Base-by-base conservation (phyloP, 1,140 invertebrate genomes). In the Heliothis subflexa region DNA sequence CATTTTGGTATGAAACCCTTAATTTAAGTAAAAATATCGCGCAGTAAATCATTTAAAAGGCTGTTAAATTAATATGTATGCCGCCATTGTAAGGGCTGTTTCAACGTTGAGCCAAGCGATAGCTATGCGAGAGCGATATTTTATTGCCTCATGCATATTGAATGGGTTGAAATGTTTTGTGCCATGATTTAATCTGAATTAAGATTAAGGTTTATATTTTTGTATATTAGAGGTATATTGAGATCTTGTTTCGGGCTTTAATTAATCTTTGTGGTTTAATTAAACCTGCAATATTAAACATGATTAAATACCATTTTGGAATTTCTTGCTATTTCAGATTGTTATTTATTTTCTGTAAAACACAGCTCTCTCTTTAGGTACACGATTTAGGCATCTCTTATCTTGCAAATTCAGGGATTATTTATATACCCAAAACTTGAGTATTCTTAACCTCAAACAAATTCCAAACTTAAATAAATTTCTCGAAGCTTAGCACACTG, bases 51-150 rank as follows among this genome's bases (percentile, higher is more conserved):
- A 86, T 88, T 83, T 81, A 81, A 83, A 84, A 83, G 81, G 83
- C 73, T 78, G 79, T 84, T 83, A 83, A 83, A 82, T 89, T 85
- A 87, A 87, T 86, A 86, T 86, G 85, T 84, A 86, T 76, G 80
- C 80, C 79, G 80, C 62, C 73, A 66, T 76, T 68, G 75, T 83
- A 78, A 82, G 66, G 79, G 2, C 13, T 33, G 62, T 75, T 62
- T 52, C 3, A 21, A 49, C 33, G 45, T 10, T n/a, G 47, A 62
- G 73, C 73, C 25, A 62, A 13, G 59, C 73, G 21, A 71, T 54
- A 40, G 49, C 59, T 61, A n/a, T 33, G n/a, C 49, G 25, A 33
- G 25, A 64, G 47, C 47, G 18, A 62, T 52, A 52, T 76, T 76
- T 62, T 61, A 45, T 74, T 61, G 62, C 54, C 50, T 61, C 25